Evolutionary conservation across 2,113 vertebrate genomes (phyloP), one percentile per base, ranked within the genome.

Genomic region (Ailurus styani): DNA sequence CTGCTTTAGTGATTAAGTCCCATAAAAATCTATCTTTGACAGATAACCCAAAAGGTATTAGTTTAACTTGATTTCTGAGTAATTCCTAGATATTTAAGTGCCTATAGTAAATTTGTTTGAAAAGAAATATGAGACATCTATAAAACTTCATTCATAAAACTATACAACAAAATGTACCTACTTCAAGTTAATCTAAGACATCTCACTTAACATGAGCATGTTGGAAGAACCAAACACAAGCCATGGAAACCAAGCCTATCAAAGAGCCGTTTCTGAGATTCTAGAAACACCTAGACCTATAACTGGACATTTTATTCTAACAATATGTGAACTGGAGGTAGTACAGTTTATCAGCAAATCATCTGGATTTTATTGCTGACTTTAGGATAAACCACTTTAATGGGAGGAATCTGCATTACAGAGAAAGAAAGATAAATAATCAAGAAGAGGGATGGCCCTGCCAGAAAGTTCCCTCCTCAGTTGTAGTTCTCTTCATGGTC

Each of bases 111-210:
- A 55, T 50, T 87, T 72, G 11, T 73, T 90, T 93, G 79, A 79
- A 91, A 96, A 95, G 50, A 87, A 78, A 86, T 55, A 37, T 9
- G 15, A 87, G 47, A 40, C 4, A 57, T 50, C 47, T 73, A 89
- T 15, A 50, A 98, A 97, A 81, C 54, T 97, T 92, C 62, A 83
- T 72, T 95, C 83, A 81, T 87, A 88, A 68, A 93, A 88, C 64
- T 40, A 15, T 72, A 62, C 81, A 68, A 31, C 13, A 85, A 81
- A 93, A 79, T 2, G 6, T 85, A 84, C 86, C 83, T 95, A 96
- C 77, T 45, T 86, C 42, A 20, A 81, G 31, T 77, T 82, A 91
- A 79, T 52, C 52, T 3, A 86, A 85, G 81, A 70, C 21, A 75
- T 79, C 13, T 97, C 93, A 62, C 27, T 93, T 94, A 64, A 45